Base-by-base conservation (phyloP, 2,888 invertebrate genomes). In the Eupsilia transversa region DNA sequence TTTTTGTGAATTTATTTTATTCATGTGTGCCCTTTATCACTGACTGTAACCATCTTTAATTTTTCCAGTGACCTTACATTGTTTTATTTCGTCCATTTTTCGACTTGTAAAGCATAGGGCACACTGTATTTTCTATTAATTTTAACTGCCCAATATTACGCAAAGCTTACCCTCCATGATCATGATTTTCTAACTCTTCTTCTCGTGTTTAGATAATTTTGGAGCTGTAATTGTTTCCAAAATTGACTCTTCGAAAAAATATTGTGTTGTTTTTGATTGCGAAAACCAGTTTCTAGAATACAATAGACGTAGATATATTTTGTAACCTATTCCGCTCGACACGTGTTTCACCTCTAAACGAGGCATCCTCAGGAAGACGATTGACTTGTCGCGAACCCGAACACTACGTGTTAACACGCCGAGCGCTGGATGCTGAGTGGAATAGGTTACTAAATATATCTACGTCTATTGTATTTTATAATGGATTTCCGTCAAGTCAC, bases 1-100 rank as follows among this genome's bases (percentile, higher is more conserved):
- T 33, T 27, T 78, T n/a, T 38, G 33, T 38, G 27, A 23, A 41
- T 41, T 80, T 57, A 14, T n/a, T 33, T 33, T 35, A 57, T 54
- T 35, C 27, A 68, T 6, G 38, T 60, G 38, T 75, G 60, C n/a
- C 38, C 23, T 74, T n/a, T 38, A 38, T 43, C 23, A 77, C 38
- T 49, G 6, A 56, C 46, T n/a, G n/a, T 33, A 33, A 46, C 12
- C 30, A 54, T 46, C n/a, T 33, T 69, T 33, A 49, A 43, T 14
- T 43, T 49, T 20, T n/a, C 23, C 12, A 35, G 23, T 63, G 14
- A 23, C 41, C 17, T 9, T 27, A 38, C 1, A 38, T 76, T n/a
- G 38, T 54, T 60, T 60, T 35, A 72, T 30, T n/a, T 52, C 10
- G 35, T 30, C 17, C 1, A n/a, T 20, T 38, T 54, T 73, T 59